Evolutionary conservation across 2,888 invertebrate genomes (phyloP).

Genomic region (Watsonalla binaria): DNA sequence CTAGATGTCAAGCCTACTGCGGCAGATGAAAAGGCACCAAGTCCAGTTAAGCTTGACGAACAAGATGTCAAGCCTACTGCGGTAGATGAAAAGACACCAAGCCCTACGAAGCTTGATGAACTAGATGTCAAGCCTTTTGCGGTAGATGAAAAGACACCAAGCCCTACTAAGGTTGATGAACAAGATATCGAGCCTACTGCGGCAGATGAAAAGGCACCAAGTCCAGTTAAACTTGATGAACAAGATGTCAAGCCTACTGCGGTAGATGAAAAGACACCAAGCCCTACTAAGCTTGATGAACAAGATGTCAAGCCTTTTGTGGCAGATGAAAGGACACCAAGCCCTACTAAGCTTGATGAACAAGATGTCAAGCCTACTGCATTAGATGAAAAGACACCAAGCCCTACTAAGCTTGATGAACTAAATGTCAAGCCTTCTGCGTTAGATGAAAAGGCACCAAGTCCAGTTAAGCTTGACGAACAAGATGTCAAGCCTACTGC

Average conservation of each 20-base stretch:
- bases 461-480: neutral
- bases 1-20: neutral
- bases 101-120: neutral
- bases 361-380: neutral
- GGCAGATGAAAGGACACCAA: neutral
- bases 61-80: neutral
- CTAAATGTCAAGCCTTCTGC: neutral
- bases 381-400: constrained; percentile 4
- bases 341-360: constrained; percentile 6
- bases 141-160: no score
- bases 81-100: no score
- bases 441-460: neutral
- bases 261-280: no score
- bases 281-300: no score
- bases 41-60: neutral
- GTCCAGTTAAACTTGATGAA: no score
- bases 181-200: neutral
- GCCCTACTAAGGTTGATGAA: no score
- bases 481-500: constrained; percentile 3
- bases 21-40: constrained; percentile 4
- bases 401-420: constrained; percentile 2
- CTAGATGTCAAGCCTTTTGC: no score
- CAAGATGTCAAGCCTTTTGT: no score
- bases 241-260: no score
- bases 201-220: neutral